Conservation (phyloP, 1,140 invertebrate genomes). For the Thaumetopoea pityocampa region DNA sequence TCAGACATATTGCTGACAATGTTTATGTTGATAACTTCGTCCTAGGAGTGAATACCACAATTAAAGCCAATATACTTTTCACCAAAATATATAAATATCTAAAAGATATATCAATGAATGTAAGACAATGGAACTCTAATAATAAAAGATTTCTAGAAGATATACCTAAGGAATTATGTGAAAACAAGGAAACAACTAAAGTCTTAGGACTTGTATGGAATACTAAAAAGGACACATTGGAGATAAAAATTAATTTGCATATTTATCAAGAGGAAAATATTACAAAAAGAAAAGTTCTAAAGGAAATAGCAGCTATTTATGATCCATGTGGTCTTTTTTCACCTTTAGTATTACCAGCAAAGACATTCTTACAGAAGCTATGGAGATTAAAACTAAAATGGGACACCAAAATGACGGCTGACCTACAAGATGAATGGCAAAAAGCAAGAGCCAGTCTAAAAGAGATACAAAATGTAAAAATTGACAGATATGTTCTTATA, state of each 20-base stretch:
- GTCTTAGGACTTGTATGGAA: constrained; percentile 15
- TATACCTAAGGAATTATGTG: constrained; percentile 12
- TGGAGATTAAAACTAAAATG: constrained; percentile 25
- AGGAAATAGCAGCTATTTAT: constrained; percentile 17
- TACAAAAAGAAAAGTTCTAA: constrained; percentile 18
- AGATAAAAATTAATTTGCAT: constrained; percentile 1
- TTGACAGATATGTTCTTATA: too few species aligned
- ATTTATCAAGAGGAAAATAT: neutral
- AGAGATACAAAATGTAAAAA: neutral
- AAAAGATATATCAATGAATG: constrained; percentile 23
- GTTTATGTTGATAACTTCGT: constrained; percentile 29
- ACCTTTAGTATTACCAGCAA: constrained; percentile 21
- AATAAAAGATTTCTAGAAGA: constrained; percentile 3
- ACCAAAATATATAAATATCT: constrained; percentile 15
- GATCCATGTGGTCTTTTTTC: constrained; percentile 23
- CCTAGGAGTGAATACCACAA: constrained; percentile 9
- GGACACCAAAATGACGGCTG: constrained; percentile 10
- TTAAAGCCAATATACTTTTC: constrained; percentile 17
- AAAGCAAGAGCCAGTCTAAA: neutral
- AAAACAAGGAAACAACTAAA: constrained; percentile 8
- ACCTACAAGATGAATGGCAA: constrained; percentile 14
- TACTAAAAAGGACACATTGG: constrained; percentile 6
- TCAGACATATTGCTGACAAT: constrained; percentile 15
- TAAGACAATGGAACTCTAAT: constrained; percentile 24
- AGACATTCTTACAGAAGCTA: constrained; percentile 24